Percentiles rank a stretch among this genome's conserved stretches.
These are phyloP conservation scores for Coranthus polyacanthus DNA, from an alignment of 2,797 vertebrate species.

Conservation along the genomic window DNA sequence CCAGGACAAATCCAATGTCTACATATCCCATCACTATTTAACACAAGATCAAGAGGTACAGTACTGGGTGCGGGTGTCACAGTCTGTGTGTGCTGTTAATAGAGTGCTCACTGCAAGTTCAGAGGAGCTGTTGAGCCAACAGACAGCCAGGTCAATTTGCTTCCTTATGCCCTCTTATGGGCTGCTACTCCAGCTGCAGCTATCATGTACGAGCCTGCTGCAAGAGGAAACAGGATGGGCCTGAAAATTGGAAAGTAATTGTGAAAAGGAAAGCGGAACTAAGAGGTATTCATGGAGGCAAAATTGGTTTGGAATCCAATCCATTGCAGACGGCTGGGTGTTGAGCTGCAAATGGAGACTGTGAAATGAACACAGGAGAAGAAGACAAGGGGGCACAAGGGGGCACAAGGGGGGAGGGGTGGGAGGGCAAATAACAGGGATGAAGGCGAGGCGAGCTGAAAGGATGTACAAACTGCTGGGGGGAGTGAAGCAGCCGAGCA, in stretches of 20 bases:
- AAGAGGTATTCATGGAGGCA: constrained; percentile 49
- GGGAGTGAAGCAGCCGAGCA: no score
- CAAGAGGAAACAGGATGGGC: constrained; percentile 15
- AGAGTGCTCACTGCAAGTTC: no score
- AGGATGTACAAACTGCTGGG: constrained; percentile 5
- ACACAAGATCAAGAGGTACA: constrained; percentile 19
- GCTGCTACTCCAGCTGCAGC: no score
- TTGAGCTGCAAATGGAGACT: constrained; percentile 41
- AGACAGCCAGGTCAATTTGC: no score
- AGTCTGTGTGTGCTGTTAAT: no score
- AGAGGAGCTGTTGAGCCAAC: no score
- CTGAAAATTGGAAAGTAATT: constrained; percentile 57
- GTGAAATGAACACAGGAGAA: constrained; percentile 39
- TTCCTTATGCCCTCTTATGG: no score
- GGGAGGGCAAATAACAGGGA: no score
- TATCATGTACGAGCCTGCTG: no score
- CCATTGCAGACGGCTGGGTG: constrained; percentile 21
- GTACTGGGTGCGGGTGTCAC: no score
- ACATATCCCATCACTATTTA: constrained; percentile 5
- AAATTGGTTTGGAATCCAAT: constrained; percentile 66
- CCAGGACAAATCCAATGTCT: constrained; percentile 6
- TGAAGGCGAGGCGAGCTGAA: constrained; percentile 10
- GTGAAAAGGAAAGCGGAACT: constrained; percentile 57
- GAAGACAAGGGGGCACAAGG: no score
- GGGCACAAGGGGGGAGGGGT: constrained; percentile 2